phyloP scores from a whole-genome alignment of 2,113 vertebrate species.

The Oryzias melastigma region DNA sequence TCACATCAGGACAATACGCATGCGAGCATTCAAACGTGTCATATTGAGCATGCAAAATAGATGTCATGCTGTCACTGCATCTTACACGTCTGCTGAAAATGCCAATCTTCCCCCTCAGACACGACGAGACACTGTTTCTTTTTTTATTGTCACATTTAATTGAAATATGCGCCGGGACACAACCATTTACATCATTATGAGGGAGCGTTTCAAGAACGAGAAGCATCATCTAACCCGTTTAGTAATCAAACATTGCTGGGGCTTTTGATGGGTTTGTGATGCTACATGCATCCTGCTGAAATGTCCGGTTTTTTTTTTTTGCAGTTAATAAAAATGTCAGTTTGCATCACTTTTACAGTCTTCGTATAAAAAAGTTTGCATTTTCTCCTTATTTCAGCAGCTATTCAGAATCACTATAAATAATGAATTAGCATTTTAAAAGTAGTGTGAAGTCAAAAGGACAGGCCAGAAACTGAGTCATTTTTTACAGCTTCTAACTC shows the following conservation, averaged over 20 bases:
- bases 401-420: background rate
- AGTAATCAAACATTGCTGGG: conserved; percentile 35
- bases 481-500: background rate
- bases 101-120: conserved; percentile 51
- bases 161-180: conserved; percentile 46
- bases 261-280: conserved; percentile 23
- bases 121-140: conserved; percentile 32
- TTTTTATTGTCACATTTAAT: conserved; percentile 49
- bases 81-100: conserved; percentile 61
- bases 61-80: conserved; percentile 64
- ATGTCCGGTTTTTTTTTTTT: background rate
- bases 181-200: conserved; percentile 53
- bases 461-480: background rate
- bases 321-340: conserved; percentile 3
- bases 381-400: background rate
- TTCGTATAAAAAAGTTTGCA: background rate
- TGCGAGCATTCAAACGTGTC: conserved; percentile 61
- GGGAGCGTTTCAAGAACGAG: background rate
- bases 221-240: conserved; percentile 8
- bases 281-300: conserved; percentile 5
- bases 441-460: background rate
- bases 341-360: background rate
- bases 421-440: conserved; percentile 1
- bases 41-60: conserved; percentile 69
- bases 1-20: conserved; percentile 63